Evolutionary conservation across 2,888 invertebrate genomes (phyloP).

Genomic region (Campoplex nolae): DNA sequence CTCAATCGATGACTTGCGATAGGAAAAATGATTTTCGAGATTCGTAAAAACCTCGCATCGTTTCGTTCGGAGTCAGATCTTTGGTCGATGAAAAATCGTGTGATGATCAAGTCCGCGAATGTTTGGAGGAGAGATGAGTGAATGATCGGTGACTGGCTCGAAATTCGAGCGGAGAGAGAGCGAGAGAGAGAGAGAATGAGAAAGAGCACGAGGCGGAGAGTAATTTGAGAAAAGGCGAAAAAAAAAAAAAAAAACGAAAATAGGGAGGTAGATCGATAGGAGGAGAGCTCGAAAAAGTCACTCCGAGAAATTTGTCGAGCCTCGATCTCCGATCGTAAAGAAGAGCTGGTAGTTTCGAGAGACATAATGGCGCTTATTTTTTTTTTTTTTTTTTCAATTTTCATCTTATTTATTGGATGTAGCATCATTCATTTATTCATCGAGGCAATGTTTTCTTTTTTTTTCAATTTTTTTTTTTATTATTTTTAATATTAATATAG

Average conservation of each 20-base stretch:
- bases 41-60: background rate
- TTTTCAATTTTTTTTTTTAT: conserved; percentile 18
- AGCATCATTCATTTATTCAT: conserved; percentile 72
- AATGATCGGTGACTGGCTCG: background rate
- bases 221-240: background rate
- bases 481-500: conserved; percentile 68
- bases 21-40: background rate
- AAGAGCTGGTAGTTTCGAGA: conserved; percentile 4
- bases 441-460: conserved; percentile 68
- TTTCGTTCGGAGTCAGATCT: background rate
- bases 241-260: conserved; percentile 45
- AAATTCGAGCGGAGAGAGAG: conserved; percentile 25
- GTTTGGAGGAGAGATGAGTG: background rate
- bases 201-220: conserved; percentile 29
- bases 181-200: conserved; percentile 37
- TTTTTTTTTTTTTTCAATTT: conserved; percentile 62
- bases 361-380: conserved; percentile 8
- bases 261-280: conserved; percentile 47
- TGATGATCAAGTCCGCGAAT: background rate
- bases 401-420: conserved; percentile 71
- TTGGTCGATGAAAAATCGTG: background rate
- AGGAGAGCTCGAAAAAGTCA: conserved; percentile 34
- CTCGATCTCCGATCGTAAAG: background rate
- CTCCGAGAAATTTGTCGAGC: conserved; percentile 10
- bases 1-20: background rate